Conservation (phyloP, 2,797 vertebrate genomes). For the Danio aesculapii region DNA sequence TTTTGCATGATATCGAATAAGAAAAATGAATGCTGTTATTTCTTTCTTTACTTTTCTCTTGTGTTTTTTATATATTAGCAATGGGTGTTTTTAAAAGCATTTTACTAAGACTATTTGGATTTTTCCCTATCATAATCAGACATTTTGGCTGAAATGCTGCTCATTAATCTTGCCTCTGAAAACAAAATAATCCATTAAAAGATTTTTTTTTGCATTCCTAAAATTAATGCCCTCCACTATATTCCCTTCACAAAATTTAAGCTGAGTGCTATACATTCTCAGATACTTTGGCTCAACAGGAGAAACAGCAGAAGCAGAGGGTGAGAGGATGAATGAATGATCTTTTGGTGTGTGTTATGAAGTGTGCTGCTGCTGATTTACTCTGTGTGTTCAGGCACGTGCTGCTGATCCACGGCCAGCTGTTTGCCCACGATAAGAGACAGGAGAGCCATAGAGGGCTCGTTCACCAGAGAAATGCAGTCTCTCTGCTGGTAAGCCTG, state of each 20-base stretch:
- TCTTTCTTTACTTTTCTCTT: too few species aligned
- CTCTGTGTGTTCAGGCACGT: slow-evolving; percentile 36
- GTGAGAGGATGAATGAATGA: slow-evolving; percentile 16
- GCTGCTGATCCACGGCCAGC: slow-evolving; percentile 38
- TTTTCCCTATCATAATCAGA: background rate
- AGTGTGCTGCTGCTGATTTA: slow-evolving; percentile 41
- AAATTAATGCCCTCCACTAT: slow-evolving; percentile 2
- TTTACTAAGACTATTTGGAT: background rate
- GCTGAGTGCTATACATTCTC: background rate
- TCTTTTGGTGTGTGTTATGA: slow-evolving; percentile 4
- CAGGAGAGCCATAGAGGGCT: slow-evolving; percentile 21
- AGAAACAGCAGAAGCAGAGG: background rate
- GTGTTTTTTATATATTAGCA: too few species aligned
- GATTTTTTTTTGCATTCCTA: background rate
- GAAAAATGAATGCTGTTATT: too few species aligned
- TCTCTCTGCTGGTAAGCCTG: slow-evolving; percentile 38
- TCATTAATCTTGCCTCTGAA: background rate
- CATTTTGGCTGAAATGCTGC: background rate
- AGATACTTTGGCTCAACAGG: background rate
- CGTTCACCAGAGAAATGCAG: slow-evolving; percentile 40
- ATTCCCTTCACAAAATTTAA: background rate
- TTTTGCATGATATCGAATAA: too few species aligned
- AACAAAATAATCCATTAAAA: background rate
- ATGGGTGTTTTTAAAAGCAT: too few species aligned
- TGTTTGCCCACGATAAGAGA: slow-evolving; percentile 47